Evolutionary conservation across 2,797 vertebrate genomes (phyloP), one percentile per base, ranked within the genome.

Genomic region (Chloroceryle amazona): DNA sequence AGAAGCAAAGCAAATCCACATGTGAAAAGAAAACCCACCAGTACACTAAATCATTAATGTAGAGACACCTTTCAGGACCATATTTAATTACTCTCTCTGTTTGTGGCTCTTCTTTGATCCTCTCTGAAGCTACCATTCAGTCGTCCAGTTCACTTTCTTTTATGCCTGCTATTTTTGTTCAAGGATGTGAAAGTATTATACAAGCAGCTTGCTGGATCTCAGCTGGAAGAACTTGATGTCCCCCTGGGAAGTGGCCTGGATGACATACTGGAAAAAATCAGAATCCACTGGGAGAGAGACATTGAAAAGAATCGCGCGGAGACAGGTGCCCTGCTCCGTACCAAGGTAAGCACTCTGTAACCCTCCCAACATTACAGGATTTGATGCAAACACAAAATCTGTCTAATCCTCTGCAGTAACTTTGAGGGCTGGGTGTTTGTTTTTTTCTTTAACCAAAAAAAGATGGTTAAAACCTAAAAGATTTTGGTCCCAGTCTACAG

Each of bases 231-330:
- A 76, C 97, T 98, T 3, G 98, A 99, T 19, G 97, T 98, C 52
- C 98, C 99, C 41, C 96, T 98, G 54, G 98, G 99, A 92, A 98
- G 98, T 58, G 98, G 98, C 82, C 98, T 99, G 96, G 99, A 99
- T 18, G 98, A 99, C 93, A 99, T 99, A 95, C 98, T 99, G 89
- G 98, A 98, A 94, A 98, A 98, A 62, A 99, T 99, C 94, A 97
- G 99, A 95, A 98, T 98, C 95, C 99, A 99, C 96, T 99, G 99
- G 99, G 99, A 99, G 96, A 99, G 98, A 96, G 98, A 99, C 61
- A 99, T 98, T 3, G 99, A 99, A 96, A 99, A 98, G 98, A 99
- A 98, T 89, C 98, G 98, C 16, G 97, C 97, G 4, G 99, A 99
- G 93, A 97, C 98, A 3, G 98, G 99, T 86, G 97, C 97, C 86